phyloP scores from a whole-genome alignment of 2,888 invertebrate species.

The Orthosia gothica region DNA sequence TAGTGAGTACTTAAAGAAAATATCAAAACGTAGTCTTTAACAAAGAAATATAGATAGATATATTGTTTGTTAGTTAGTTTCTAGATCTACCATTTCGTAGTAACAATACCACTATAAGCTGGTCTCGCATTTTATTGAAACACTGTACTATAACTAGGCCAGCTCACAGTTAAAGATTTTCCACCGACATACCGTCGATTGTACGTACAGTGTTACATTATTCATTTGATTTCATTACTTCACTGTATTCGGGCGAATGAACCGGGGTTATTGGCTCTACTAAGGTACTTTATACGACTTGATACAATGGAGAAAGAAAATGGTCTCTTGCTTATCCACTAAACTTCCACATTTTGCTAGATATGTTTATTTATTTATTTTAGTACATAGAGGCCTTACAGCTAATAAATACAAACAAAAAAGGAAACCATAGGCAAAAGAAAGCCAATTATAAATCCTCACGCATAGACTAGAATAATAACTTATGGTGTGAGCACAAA shows the following conservation, averaged over 20 bases:
- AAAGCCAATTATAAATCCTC: no score
- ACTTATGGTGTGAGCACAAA: no score
- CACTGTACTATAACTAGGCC: background rate
- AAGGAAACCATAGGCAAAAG: no score
- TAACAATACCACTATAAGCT: background rate
- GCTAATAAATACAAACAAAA: no score
- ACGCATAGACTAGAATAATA: no score
- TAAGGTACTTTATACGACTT: background rate
- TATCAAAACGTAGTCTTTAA: background rate
- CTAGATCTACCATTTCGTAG: no score
- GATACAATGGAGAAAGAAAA: background rate
- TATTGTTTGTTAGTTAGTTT: no score
- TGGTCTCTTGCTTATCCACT: background rate
- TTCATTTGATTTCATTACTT: slow-evolving; percentile 49
- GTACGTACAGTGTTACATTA: slow-evolving; percentile 35
- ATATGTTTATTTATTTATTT: no score
- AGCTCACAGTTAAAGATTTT: background rate
- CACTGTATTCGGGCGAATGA: slow-evolving; percentile 8
- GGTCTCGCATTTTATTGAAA: background rate
- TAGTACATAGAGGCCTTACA: no score
- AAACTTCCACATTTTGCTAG: no score
- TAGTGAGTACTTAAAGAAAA: background rate
- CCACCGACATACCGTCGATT: background rate
- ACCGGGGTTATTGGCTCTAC: slow-evolving; percentile 32
- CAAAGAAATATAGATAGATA: no score